Percentiles rank a stretch among this genome's conserved stretches.
phyloP scores from a whole-genome alignment of 2,797 vertebrate genomes.

The Acipenser oxyrinchus region DNA sequence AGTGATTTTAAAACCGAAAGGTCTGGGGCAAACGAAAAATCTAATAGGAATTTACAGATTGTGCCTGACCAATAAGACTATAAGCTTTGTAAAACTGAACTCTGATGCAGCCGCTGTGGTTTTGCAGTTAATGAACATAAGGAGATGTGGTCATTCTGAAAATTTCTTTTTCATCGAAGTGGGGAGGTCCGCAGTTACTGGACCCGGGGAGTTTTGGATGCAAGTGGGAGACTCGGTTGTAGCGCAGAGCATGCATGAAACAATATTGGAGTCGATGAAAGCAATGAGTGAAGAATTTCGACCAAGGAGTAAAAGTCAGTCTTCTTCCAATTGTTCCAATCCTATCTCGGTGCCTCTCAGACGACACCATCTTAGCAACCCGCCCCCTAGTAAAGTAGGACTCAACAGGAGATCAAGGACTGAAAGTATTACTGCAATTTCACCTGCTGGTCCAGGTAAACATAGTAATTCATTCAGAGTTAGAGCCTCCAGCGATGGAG shows the following conservation, averaged over 20 bases:
- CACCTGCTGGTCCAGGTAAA: conserved; percentile 60
- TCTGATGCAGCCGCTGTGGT: conserved; percentile 76
- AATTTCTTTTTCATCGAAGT: conserved; percentile 87
- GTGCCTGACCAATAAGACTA: conserved; percentile 79
- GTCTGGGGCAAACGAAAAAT: conserved; percentile 78
- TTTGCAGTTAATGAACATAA: conserved; percentile 78
- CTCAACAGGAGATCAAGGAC: conserved; percentile 68
- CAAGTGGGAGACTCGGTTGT: conserved; percentile 81
- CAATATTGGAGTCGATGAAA: conserved; percentile 79
- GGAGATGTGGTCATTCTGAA: conserved; percentile 77
- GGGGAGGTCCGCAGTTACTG: conserved; percentile 73
- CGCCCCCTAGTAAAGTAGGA: conserved; percentile 76
- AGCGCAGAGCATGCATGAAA: conserved; percentile 83
- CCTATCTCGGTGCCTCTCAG: conserved; percentile 76
- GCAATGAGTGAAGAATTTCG: conserved; percentile 82
- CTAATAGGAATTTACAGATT: conserved; percentile 80
- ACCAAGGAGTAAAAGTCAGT: conserved; percentile 79
- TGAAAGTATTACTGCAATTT: conserved; percentile 69
- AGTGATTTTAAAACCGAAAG: conserved; percentile 80
- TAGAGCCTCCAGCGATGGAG: conserved; percentile 75
- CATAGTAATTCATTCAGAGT: conserved; percentile 74
- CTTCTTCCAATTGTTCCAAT: conserved; percentile 77
- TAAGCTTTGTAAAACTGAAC: conserved; percentile 80
- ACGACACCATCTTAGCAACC: conserved; percentile 73
- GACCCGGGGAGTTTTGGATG: conserved; percentile 83